phyloP scores from a whole-genome alignment of 2,888 invertebrate species.

The Eugnorisma glareosa region DNA sequence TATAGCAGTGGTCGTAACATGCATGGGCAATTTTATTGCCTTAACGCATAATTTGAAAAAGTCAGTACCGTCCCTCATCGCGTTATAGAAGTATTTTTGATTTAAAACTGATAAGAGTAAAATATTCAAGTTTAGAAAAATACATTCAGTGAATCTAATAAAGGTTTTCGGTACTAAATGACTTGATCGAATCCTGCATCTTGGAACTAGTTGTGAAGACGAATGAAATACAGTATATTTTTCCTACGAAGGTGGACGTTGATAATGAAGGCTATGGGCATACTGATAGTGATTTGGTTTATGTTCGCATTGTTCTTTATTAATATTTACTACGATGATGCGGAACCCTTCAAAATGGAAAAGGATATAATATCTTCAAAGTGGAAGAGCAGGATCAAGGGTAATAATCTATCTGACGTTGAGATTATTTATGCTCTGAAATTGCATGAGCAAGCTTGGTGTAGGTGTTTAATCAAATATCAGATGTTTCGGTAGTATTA shows the following conservation, averaged over 20 bases:
- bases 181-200: conserved; percentile 62
- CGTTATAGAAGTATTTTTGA: not conserved
- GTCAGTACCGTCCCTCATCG: not conserved
- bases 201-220: conserved; percentile 59
- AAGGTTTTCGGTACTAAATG: too few relatives aligned
- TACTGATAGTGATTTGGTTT: conserved; percentile 96
- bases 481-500: conserved; percentile 56
- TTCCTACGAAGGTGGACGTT: conserved; percentile 93
- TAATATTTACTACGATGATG: conserved; percentile 78
- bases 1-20: not conserved
- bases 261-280: conserved; percentile 95
- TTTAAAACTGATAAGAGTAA: conserved; percentile 61
- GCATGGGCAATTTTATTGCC: not conserved
- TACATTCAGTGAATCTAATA: conserved; percentile 58
- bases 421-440: conserved; percentile 61
- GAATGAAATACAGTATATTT: conserved; percentile 87
- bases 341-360: conserved; percentile 70
- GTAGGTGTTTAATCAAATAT: conserved; percentile 73
- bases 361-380: conserved; percentile 84
- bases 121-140: conserved; percentile 58
- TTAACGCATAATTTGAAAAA: not conserved
- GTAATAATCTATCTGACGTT: conserved; percentile 87
- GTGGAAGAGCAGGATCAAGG: conserved; percentile 84
- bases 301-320: conserved; percentile 95
- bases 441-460: conserved; percentile 71